Percentiles rank a stretch among this genome's conserved stretches.
Conservation (phyloP, 2,113 vertebrate species). For the Arvicanthis niloticus region DNA sequence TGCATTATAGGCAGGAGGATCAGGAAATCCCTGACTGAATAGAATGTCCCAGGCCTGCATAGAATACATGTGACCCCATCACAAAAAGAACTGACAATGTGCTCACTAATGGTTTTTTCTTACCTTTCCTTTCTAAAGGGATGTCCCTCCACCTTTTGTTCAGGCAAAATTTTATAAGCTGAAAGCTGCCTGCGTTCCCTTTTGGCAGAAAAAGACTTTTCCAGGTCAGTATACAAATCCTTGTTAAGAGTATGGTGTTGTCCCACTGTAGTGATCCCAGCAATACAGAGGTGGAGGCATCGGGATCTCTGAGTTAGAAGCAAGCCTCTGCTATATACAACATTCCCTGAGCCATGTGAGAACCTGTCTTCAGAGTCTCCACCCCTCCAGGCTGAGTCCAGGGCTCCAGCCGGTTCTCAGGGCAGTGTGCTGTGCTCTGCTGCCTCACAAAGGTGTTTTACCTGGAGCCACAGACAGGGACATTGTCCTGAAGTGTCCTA, state of each 20-base stretch:
- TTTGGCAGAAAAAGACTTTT: slow-evolving; percentile 85
- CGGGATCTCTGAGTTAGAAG: neutral
- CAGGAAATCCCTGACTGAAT: neutral
- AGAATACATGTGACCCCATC: neutral
- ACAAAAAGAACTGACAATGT: neutral
- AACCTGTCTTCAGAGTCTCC: neutral
- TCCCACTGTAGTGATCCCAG: neutral
- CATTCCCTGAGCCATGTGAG: neutral
- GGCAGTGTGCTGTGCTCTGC: neutral
- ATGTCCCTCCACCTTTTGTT: slow-evolving; percentile 76
- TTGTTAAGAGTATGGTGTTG: neutral
- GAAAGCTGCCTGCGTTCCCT: slow-evolving; percentile 84
- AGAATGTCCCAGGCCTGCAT: neutral
- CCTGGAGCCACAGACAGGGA: neutral
- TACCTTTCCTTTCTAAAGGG: slow-evolving; percentile 80
- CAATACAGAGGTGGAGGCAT: neutral
- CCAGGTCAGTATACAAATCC: slow-evolving; percentile 82
- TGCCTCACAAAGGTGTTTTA: rapidly evolving
- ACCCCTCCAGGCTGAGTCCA: too few relatives aligned
- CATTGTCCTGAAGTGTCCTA: rapidly evolving
- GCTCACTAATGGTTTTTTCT: neutral
- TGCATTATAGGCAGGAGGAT: neutral
- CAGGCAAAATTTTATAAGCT: slow-evolving; percentile 84
- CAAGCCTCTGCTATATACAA: neutral
- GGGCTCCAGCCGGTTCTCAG: rapidly evolving